Evolutionary conservation across 2,113 vertebrate species (phyloP).

Genomic region (Brevimyrus niger): DNA sequence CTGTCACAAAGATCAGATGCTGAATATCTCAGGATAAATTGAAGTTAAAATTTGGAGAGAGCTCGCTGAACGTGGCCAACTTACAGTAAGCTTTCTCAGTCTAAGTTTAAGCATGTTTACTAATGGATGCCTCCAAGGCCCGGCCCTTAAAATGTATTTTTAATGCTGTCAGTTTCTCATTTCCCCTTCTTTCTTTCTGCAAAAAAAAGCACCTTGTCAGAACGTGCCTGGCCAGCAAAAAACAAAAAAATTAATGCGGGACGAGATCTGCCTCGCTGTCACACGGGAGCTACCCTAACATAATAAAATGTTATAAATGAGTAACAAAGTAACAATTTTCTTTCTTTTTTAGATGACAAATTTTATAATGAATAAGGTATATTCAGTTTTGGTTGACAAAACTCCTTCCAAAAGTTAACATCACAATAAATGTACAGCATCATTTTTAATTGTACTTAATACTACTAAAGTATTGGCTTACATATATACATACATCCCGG

Average conservation of each 20-base stretch:
- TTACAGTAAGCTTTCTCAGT: slow-evolving; percentile 59
- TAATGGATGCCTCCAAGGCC: slow-evolving; percentile 59
- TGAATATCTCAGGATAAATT: slow-evolving; percentile 85
- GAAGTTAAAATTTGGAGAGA: slow-evolving; percentile 76
- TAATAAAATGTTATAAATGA: not conserved
- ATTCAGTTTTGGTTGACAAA: not conserved
- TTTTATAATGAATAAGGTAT: not conserved
- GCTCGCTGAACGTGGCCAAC: slow-evolving; percentile 54
- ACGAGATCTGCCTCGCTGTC: not conserved
- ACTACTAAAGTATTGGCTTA: not conserved
- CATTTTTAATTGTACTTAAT: too few relatives aligned
- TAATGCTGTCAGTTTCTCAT: slow-evolving; percentile 59
- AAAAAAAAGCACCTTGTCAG: not conserved
- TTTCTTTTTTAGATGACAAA: not conserved
- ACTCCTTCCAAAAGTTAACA: not conserved
- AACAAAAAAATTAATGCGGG: not conserved
- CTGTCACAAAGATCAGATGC: slow-evolving; percentile 83
- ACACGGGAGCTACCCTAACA: not conserved
- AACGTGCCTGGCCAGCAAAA: not conserved
- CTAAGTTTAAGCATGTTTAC: slow-evolving; percentile 59
- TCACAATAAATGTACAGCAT: not conserved
- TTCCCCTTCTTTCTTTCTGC: slow-evolving; percentile 49
- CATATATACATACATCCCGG: not conserved
- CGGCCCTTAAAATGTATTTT: slow-evolving; percentile 55
- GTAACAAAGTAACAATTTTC: not conserved